phyloP scores from a whole-genome alignment of 2,113 vertebrate species.

The Scomber colias region DNA sequence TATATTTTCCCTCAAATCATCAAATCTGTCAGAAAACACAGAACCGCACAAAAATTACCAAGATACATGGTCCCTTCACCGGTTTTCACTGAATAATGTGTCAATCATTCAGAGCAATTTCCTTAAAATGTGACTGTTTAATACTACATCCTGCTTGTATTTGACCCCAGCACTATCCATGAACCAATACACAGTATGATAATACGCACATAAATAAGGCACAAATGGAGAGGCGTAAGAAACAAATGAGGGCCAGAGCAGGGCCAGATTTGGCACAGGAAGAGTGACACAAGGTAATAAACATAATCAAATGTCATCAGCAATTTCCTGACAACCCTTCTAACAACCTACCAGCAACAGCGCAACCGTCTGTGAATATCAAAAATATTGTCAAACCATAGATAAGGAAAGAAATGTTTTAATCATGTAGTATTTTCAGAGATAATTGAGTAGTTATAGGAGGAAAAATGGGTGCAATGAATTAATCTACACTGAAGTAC shows the following conservation, averaged over 20 bases:
- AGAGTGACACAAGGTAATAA: constrained; percentile 46
- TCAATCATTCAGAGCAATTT: constrained; percentile 14
- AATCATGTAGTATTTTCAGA: constrained; percentile 35
- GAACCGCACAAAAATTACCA: constrained; percentile 35
- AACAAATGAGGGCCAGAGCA: constrained; percentile 4
- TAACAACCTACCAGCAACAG: constrained; percentile 30
- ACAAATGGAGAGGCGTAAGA: constrained; percentile 79
- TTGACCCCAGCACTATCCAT: constrained; percentile 49
- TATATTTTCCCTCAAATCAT: constrained; percentile 22
- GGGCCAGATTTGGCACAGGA: constrained; percentile 75
- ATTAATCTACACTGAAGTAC: constrained; percentile 51
- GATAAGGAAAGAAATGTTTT: constrained; percentile 25
- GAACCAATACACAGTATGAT: constrained; percentile 59
- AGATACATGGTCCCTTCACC: constrained; percentile 54
- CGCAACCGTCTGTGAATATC: constrained; percentile 8
- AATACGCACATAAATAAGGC: constrained; percentile 83
- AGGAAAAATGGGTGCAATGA: constrained; percentile 14
- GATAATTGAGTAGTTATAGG: constrained; percentile 30
- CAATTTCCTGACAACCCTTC: constrained; percentile 34
- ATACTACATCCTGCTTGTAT: constrained; percentile 64
- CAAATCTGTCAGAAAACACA: constrained; percentile 35
- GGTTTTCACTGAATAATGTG: constrained; percentile 6
- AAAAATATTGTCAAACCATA: constrained; percentile 27
- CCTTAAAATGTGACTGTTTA: constrained; percentile 50
- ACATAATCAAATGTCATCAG: constrained; percentile 27